Conservation (phyloP, 2,797 vertebrate species). For the Bradypodion pumilum region DNA sequence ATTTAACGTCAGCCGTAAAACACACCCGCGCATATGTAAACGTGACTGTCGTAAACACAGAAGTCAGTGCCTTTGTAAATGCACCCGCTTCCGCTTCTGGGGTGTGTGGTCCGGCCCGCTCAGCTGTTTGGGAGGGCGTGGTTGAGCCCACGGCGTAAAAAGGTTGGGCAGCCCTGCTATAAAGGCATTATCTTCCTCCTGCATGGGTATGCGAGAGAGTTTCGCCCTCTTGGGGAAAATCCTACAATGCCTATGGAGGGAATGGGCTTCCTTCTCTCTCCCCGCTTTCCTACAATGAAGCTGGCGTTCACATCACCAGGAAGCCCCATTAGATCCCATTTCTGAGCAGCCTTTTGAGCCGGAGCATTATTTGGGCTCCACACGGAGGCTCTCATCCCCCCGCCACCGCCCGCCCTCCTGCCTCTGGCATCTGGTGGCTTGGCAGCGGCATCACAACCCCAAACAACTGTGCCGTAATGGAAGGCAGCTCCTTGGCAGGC, state of each 20-base stretch:
- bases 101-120: no score
- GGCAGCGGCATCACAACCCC: neutral
- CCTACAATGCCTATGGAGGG: neutral
- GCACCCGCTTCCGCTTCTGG: no score
- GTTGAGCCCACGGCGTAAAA: no score
- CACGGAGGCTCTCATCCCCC: neutral
- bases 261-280: neutral
- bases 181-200: no score
- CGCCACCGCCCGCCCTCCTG: neutral
- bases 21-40: no score
- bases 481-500: constrained; percentile 1
- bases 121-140: no score
- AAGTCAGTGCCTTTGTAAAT: no score
- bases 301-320: neutral
- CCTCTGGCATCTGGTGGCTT: constrained; percentile 25
- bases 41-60: no score
- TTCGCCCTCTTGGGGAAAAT: no score
- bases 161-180: no score
- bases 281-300: neutral
- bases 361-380: neutral
- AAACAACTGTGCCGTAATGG: neutral
- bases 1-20: no score
- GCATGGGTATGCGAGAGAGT: no score
- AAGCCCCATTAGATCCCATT: constrained; percentile 10
- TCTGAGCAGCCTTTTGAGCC: neutral